Base-by-base conservation (phyloP, 1,140 invertebrate species). In the Danaus melanippus region DNA sequence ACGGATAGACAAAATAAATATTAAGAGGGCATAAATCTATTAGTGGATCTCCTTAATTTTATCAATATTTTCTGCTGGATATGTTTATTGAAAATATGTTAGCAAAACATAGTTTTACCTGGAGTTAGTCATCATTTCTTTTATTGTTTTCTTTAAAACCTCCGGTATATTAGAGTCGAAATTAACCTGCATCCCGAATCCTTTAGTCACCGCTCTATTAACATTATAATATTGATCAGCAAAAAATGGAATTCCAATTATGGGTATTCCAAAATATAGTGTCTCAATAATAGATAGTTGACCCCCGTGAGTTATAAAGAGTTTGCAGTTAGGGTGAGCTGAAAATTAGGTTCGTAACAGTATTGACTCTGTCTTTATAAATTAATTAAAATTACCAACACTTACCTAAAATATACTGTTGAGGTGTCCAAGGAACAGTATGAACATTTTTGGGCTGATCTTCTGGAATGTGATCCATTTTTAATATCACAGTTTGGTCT, bases 251-350 rank as follows among this genome's bases (percentile, higher is more conserved):
- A 93, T 89, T 8, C 89, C 91, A 10, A 93, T 82, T 0, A 92
- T 78, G 0, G 92, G 92, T 2, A 92, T 89, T 21, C 89, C 91
- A 50, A 89, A 86, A 66, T 90, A 89, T 12, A 93, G 79, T 1
- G 92, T 87, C 71, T 94, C 93, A 40, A 89, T 89, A 2, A 88
- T 85, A 41, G 92, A 92, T 41, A 92, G 82, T n/a, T 92, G 70
- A 39, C 93, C 93, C 9, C 90, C 92, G 60, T 94, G 92, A 0
- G 91, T 91, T 17, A 94, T 90, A 58, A 94, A 92, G 0, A 89
- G 73, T 21, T 87, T 76, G 10, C 91, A 87, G 53, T 92, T 93
- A 1, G 86, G 77, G 76, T 93, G 91, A 12, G 88, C 92, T 90
- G 75, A 56, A 93, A 79, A 56, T n/a, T 49, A 12, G 40, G 11